phyloP scores from a whole-genome alignment of 2,113 vertebrate genomes.

The Actenoides hombroni region DNA sequence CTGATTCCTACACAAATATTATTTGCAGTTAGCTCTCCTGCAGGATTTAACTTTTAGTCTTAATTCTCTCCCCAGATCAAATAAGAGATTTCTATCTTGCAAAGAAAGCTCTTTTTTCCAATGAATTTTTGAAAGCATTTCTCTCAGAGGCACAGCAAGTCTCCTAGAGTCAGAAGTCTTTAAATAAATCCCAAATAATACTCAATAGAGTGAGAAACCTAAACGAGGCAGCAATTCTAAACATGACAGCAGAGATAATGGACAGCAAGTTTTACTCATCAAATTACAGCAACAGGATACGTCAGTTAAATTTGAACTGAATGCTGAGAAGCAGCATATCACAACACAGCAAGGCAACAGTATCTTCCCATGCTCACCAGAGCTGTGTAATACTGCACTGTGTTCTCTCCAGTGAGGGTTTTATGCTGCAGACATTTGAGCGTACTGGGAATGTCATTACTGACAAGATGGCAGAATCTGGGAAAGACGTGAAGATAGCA shows the following conservation, averaged over 20 bases:
- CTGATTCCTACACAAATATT: constrained; percentile 37
- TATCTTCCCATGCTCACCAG: background rate
- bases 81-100: constrained; percentile 39
- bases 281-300: constrained; percentile 29
- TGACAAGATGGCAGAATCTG: background rate
- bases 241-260: constrained; percentile 12
- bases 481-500: background rate
- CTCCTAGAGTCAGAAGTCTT: background rate
- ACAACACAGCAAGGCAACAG: background rate
- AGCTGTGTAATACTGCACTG: background rate
- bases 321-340: constrained; percentile 1
- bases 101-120: constrained; percentile 10
- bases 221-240: background rate
- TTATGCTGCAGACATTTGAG: constrained; percentile 1
- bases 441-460: background rate
- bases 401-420: background rate
- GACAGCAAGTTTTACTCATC: constrained; percentile 32
- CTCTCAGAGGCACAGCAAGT: constrained; percentile 5
- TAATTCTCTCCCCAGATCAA: constrained; percentile 53
- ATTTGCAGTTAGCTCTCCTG: constrained; percentile 14
- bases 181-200: constrained; percentile 46
- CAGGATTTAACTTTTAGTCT: constrained; percentile 58
- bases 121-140: constrained; percentile 20
- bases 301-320: constrained; percentile 26
- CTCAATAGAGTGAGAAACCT: background rate